Base-by-base conservation (phyloP, 2,888 invertebrate genomes). In the Coenonympha arcania region DNA sequence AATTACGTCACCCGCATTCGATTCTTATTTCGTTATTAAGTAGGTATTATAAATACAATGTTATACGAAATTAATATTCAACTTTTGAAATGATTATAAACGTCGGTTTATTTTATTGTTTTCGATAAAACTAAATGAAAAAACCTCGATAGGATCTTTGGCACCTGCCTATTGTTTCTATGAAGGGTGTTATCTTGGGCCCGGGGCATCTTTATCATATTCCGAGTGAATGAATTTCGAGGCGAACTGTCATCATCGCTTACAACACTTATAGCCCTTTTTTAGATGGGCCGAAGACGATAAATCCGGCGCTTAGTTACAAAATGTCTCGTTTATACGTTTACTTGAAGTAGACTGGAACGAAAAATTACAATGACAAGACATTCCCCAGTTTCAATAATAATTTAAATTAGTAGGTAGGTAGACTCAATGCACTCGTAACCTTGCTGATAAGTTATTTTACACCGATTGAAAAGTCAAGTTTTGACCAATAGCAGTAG, bases 301-400 rank as follows among this genome's bases (percentile, higher is more conserved):
- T 83, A 84, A 77, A 68, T 63, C 64, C 58, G 58, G 64, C 72
- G 71, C 69, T 67, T 71, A 64, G 70, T 73, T 71, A 85, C 83
- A 81, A 84, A 84, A 78, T 82, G 80, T 79, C 76, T 77, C 79
- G 78, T 52, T 52, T 80, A 76, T 76, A 67, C 41, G 52, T 52
- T 52, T 30, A 51, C 41, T 43, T 33, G 39, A 54, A 48, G 43
- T 44, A 45, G 37, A 40, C 45, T 42, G 30, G 28, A 48, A 42
- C 52, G 39, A 39, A 41, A 46, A 42, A 52, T 52, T 43, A 46
- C 16, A 31, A 52, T 55, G 40, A n/a, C 6, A 16, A 37, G 11
- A 18, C 15, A 37, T 30, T 30, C 19, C 13, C 18, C 26, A n/a
- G n/a, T n/a, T n/a, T n/a, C n/a, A n/a, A n/a, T n/a, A n/a, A n/a